phyloP scores from a whole-genome alignment of 2,888 invertebrate genomes.

The Agrotis segetum region DNA sequence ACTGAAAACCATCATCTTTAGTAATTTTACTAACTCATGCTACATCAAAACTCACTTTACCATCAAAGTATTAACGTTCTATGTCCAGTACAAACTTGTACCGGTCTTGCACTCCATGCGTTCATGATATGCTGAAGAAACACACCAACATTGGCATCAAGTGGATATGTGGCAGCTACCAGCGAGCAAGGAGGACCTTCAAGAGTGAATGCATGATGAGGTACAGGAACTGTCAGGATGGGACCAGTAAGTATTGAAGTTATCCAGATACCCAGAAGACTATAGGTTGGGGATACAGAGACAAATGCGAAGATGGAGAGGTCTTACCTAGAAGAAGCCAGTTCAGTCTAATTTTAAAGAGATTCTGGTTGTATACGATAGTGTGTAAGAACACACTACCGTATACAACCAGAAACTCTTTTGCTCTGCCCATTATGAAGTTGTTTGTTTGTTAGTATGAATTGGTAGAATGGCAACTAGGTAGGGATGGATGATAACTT shows the following conservation, averaged over 20 bases:
- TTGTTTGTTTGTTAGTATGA: too few relatives aligned
- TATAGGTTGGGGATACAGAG: too few relatives aligned
- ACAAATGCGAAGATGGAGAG: too few relatives aligned
- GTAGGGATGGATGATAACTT: too few relatives aligned
- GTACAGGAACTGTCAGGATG: slow-evolving; percentile 87
- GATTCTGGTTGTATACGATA: too few relatives aligned
- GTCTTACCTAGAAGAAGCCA: too few relatives aligned
- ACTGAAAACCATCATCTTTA: neutral
- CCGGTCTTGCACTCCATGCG: slow-evolving; percentile 77
- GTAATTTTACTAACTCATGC: neutral
- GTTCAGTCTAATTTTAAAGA: too few relatives aligned
- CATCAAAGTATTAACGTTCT: neutral
- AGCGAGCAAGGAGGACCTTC: slow-evolving; percentile 81
- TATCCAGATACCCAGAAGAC: neutral
- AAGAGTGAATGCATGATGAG: slow-evolving; percentile 87
- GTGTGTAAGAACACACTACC: too few relatives aligned
- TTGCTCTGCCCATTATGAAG: too few relatives aligned
- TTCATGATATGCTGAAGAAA: slow-evolving; percentile 78
- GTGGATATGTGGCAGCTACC: slow-evolving; percentile 85
- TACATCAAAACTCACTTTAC: neutral
- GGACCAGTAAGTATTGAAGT: slow-evolving; percentile 78
- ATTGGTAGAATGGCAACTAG: too few relatives aligned
- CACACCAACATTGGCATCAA: slow-evolving; percentile 73
- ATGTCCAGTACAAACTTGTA: slow-evolving; percentile 70
- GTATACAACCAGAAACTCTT: too few relatives aligned